Base-by-base conservation (phyloP, 2,113 vertebrate genomes). In the Gulo gulo region DNA sequence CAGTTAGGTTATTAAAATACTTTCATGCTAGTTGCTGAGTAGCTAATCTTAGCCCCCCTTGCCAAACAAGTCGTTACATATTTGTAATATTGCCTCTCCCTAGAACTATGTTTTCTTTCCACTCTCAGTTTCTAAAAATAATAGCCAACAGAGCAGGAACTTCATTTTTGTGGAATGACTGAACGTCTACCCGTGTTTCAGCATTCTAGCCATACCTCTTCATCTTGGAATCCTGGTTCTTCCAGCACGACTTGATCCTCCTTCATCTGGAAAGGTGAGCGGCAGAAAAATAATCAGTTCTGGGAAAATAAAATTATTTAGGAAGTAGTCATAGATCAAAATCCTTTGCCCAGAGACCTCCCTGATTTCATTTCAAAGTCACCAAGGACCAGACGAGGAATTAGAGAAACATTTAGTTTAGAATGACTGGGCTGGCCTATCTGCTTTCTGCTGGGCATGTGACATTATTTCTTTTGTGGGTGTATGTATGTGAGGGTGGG, bases 181-280 rank as follows among this genome's bases (percentile, higher is more conserved):
- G 65, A 76, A 82, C 36, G n/a, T 90, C 92, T 96, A 31, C n/a
- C 21, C 80, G 84, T 65, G 61, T 92, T 94, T 83, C 63, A 90
- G 69, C 83, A 80, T 83, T 83, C 55, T 36, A 55, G 78, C 78
- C 91, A 95, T 98, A 99, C 99, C 98, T 99, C 99, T 47, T 99
- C 99, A 95, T 99, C 99, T 74, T 99, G 99, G 85, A 98, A 99
- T 93, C 98, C 98, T 61, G 97, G 86, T 78, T 99, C 99, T 96
- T 99, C 99, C 90, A 99, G 99, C 82, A 99, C 99, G 95, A 99
- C 99, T 96, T 99, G 99, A 97, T 99, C 99, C 36, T 99, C 99
- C 79, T 99, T 99, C 99, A 99, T 99, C 12, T 0, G 98, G 95
- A 96, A 96, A 97, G 20, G 82, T 63, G 63, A 95, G 26, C 69